Base-by-base conservation (phyloP, 2,797 vertebrate species). In the Betta splendens region DNA sequence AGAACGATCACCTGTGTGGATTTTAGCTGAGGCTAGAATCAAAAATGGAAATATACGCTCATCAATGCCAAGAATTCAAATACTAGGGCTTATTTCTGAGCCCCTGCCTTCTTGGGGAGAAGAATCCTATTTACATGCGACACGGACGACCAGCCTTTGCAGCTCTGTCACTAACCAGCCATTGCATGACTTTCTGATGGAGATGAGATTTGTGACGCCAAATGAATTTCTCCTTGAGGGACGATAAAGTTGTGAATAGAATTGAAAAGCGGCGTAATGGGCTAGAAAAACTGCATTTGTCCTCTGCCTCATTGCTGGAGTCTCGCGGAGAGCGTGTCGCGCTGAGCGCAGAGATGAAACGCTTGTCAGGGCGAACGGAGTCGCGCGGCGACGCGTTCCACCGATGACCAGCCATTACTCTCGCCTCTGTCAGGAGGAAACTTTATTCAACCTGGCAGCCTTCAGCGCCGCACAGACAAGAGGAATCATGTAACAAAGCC, bases 191-290 rank as follows among this genome's bases (percentile, higher is more conserved):
- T 85, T 87, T 79, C 62, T 82, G 83, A 85, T 86, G 81, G 78
- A 85, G 81, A 86, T 83, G 81, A 86, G 81, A 88, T 89, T 86
- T 87, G 81, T 77, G 79, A 82, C 69, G 69, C 61, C 57, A 77
- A 85, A 88, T 87, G 74, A 81, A 87, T 85, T 84, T 85, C 81
- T 87, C 86, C 87, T 86, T 84, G 85, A 85, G 85, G 81, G 80
- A 71, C 82, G 51, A 87, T 87, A 85, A 89, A 87, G 80, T 87
- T 86, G 84, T 86, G 85, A 85, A 86, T 76, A 62, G 78, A 87
- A 90, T 77, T 78, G 81, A 86, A 85, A 86, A 82, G 45, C 25
- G 49, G 79, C 76, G 81, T 88, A 87, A 90, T 90, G 84, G 81
- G 60, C 69, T 79, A 79, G 83, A 89, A 85, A 87, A 87, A 72